Conservation (phyloP, 2,797 vertebrate species). For the Anabas testudineus region DNA sequence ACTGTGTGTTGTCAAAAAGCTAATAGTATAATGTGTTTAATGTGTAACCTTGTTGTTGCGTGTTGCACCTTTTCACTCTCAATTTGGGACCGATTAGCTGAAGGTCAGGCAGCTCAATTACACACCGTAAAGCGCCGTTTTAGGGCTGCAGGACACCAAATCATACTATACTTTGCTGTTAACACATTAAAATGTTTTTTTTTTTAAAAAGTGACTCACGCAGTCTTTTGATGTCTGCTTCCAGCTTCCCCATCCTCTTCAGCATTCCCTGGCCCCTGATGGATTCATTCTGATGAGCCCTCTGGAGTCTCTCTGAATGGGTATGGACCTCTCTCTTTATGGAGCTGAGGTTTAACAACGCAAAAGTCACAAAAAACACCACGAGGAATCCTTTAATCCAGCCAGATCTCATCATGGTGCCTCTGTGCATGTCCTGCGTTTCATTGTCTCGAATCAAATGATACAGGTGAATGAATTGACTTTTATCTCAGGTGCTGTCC, state of each 20-base stretch:
- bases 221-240: conserved; percentile 58
- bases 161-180: neutral
- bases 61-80: no score
- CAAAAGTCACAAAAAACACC: neutral
- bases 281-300: conserved; percentile 58
- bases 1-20: no score
- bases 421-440: neutral
- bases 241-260: conserved; percentile 72
- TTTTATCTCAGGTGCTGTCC: conserved; percentile 21
- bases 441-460: neutral
- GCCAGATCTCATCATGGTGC: conserved; percentile 58
- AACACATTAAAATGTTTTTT: no score
- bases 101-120: no score
- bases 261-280: conserved; percentile 50
- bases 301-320: conserved; percentile 52
- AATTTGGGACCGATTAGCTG: no score
- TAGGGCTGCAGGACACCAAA: neutral
- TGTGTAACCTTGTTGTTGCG: no score
- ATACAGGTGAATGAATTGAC: neutral
- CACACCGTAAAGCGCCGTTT: no score
- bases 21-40: no score
- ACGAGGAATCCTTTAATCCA: conserved; percentile 35
- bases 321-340: conserved; percentile 53
- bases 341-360: conserved; percentile 58
- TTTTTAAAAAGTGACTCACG: conserved; percentile 58